A percentile compares a stretch with the other conserved stretches of the same genome.
Conservation (phyloP, 1,140 invertebrate species). For the Trialeurodes vaporariorum region DNA sequence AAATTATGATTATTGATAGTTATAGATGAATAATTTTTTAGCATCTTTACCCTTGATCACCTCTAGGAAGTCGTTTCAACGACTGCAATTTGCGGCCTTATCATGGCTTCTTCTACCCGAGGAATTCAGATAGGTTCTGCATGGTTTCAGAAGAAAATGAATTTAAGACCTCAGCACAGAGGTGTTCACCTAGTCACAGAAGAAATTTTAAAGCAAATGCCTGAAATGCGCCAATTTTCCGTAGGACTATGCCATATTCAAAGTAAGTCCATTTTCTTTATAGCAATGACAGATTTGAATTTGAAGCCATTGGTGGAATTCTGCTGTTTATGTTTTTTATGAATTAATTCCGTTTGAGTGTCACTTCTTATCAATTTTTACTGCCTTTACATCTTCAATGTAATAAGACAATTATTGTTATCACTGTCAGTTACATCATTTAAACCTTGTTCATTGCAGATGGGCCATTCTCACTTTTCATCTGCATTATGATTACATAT, state of each 20-base stretch:
- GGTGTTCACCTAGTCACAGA: conserved; percentile 91
- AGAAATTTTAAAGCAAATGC: conserved; percentile 84
- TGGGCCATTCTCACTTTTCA: too few relatives aligned
- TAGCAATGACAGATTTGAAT: background rate
- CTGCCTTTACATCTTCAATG: too few relatives aligned
- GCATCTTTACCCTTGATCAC: background rate
- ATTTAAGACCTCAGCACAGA: conserved; percentile 83
- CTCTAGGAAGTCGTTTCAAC: background rate
- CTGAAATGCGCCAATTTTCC: conserved; percentile 82
- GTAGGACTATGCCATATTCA: conserved; percentile 91
- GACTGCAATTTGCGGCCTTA: conserved; percentile 21
- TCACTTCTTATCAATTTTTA: too few relatives aligned
- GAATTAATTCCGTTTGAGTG: too few relatives aligned
- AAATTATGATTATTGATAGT: background rate
- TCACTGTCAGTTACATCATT: too few relatives aligned
- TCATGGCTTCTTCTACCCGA: conserved; percentile 73
- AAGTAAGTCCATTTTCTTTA: conserved; percentile 53
- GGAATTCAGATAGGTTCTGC: conserved; percentile 85
- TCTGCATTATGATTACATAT: too few relatives aligned
- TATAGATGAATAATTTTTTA: background rate
- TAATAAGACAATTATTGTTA: too few relatives aligned
- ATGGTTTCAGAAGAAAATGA: conserved; percentile 94
- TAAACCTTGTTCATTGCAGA: too few relatives aligned
- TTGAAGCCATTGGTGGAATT: too few relatives aligned
- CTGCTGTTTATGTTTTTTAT: too few relatives aligned